Base-by-base conservation (phyloP, 2,888 invertebrate genomes). In the Poecilobothrus nobilitatus region DNA sequence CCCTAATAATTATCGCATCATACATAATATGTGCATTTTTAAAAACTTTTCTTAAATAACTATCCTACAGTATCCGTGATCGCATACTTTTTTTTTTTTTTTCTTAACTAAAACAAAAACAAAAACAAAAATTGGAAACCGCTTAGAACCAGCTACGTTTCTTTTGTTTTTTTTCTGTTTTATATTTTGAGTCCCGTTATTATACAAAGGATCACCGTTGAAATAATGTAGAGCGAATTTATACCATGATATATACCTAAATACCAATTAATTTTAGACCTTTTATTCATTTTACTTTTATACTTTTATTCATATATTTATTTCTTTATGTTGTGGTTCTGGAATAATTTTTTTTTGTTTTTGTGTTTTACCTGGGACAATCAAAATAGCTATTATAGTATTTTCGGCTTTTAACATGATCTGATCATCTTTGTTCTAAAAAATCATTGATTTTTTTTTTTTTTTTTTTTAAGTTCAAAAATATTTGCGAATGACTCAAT, bases 11-110 rank as follows among this genome's bases (percentile, higher is more conserved):
- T 53, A 53, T 53, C 53, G 53, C 18, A 53, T 53, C 53, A 53
- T 53, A 9, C 15, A 15, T 53, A 53, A 53, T n/a, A n/a, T 53
- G 53, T 53, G 53, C 53, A n/a, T 53, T 18, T 53, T 53, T 53
- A 53, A 53, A 15, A 53, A 1, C 18, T 53, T 53, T 53, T 27
- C 27, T 27, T 18, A 53, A 53, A 53, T 53, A 15, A 18, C 53
- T 53, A 53, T n/a, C n/a, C n/a, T n/a, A n/a, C n/a, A n/a, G n/a
- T n/a, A n/a, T 53, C 53, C 53, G 53, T 53, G 53, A 53, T 53
- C 53, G 53, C 53, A 53, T 53, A 53, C 18, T 53, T 53, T 18
- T 53, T 4, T n/a, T 53, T n/a, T 53, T 53, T 53, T n/a, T 9
- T 2, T 18, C 18, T 53, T 53, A 6, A 6, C 2, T 2, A 53